Base-by-base conservation (phyloP, 2,888 invertebrate species). In the Drosophila paranaensis region DNA sequence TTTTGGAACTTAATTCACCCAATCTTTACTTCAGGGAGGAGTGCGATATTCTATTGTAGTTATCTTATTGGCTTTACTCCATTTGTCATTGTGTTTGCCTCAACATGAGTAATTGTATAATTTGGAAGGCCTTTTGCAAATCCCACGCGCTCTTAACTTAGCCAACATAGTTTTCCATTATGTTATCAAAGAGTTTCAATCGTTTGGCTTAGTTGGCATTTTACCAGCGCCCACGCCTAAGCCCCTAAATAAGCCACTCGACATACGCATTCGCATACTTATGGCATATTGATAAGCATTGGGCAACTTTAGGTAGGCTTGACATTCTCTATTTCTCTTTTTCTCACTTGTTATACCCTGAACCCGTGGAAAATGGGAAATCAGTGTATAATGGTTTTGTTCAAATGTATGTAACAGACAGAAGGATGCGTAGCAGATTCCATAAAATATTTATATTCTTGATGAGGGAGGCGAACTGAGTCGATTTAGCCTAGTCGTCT, bases 151-250 rank as follows among this genome's bases (percentile, higher is more conserved):
- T 81, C 46, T 64, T 66, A 63, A 69, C 69, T 77, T 84, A 85
- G 80, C 72, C 72, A 66, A 65, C 20, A 33, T 35, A 80, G 53
- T 57, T 71, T 68, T 82, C 77, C 73, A 82, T 35, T 71, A 73
- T 71, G 71, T 74, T 85, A 85, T 82, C 74, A 76, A 71, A 75
- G 72, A 61, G 65, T 57, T 73, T 72, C 62, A 72, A 79, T 84
- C 69, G 62, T 51, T 73, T 78, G 82, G 78, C 76, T 82, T 78
- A 82, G 57, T 82, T 74, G 68, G 82, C 56, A 67, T 71, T 63
- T 79, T 69, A 69, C 68, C 69, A 67, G 43, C 58, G 63, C 80
- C 82, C 60, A 78, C 82, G 53, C 67, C 58, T 67, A 70, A 63
- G 72, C 68, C 74, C 61, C 54, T 63, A 78, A 69, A 64, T 80